Base-by-base conservation (phyloP, 1,140 invertebrate species). In the Diabrotica undecimpunctata region DNA sequence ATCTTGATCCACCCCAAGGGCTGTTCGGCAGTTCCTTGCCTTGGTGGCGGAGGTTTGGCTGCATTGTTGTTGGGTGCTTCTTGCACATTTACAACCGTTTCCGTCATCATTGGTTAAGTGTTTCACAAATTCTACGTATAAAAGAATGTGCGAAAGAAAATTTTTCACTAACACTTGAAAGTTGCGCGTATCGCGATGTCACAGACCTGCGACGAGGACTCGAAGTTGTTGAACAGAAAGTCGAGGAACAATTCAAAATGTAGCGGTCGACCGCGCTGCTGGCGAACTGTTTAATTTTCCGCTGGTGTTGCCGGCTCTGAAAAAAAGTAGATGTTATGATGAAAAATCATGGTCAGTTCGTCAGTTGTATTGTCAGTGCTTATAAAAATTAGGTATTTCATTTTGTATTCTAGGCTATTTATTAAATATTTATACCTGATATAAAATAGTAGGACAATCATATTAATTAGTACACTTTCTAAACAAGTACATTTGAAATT, bases 51-150 rank as follows among this genome's bases (percentile, higher is more conserved):
- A 72, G 80, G 77, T 54, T 74, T 75, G 37, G 72, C 63, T 55
- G 83, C 80, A 63, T 83, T 81, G 74, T 83, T 85, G 66, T 79
- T 79, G 54, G 78, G 75, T 39, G 78, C 75, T 54, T 81, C 78
- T 72, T 84, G 84, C 69, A 87, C 83, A 70, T 82, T 87, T 66
- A 87, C 84, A 67, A 87, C 86, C 66, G 86, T 87, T 81, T 87
- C 86, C 74, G 85, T 85, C 81, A 86, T 86, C 83, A 86, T 87
- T 68, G 61, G 69, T 53, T 62, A 46, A 53, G 46, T n/a, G 61
- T 60, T 56, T 61, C n/a, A 62, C 46, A 10, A 36, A 46, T n/a
- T 46, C 41, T 46, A 46, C 25, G 25, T 25, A 25, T 8, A 53
- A n/a, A 53, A 53, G 25, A 25, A 25, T 25, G 25, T 25, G 25